phyloP scores from a whole-genome alignment of 2,888 invertebrate genomes.

The Drosophila mimica region DNA sequence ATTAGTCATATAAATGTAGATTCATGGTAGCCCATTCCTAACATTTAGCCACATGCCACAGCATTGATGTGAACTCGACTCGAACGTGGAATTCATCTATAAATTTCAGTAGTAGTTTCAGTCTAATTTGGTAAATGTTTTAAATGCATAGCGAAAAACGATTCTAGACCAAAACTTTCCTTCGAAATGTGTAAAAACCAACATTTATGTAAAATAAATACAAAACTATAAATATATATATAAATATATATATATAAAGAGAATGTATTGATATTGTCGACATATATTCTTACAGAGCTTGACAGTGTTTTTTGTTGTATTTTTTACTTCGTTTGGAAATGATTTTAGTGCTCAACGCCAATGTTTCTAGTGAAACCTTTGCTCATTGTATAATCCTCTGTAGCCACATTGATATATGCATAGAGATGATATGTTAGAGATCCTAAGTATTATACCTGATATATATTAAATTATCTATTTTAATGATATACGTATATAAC shows the following conservation, averaged over 20 bases:
- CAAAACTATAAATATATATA: slow-evolving; percentile 1
- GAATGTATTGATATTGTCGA: slow-evolving; percentile 14
- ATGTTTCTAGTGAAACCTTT: slow-evolving; percentile 29
- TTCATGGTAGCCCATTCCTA: slow-evolving; percentile 66
- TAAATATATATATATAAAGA: slow-evolving; percentile 3
- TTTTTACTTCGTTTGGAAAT: slow-evolving; percentile 2
- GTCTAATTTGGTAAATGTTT: slow-evolving; percentile 49
- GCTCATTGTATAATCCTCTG: slow-evolving; percentile 56
- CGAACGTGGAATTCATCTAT: slow-evolving; percentile 10
- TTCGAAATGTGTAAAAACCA: slow-evolving; percentile 59
- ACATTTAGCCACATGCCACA: slow-evolving; percentile 24
- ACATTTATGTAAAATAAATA: slow-evolving; percentile 13
- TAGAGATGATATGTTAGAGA: slow-evolving; percentile 28
- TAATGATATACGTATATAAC: slow-evolving; percentile 18
- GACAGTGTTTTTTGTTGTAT: not conserved
- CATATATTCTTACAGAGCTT: slow-evolving; percentile 12
- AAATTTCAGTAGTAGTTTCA: slow-evolving; percentile 54
- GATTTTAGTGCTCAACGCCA: slow-evolving; percentile 25
- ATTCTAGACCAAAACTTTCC: slow-evolving; percentile 69
- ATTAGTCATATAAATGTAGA: slow-evolving; percentile 49
- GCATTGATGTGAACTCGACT: not conserved
- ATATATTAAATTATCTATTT: slow-evolving; percentile 38
- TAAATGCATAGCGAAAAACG: slow-evolving; percentile 26
- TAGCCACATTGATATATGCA: slow-evolving; percentile 32
- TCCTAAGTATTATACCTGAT: slow-evolving; percentile 55